A percentile compares a stretch with the other conserved stretches of the same genome.
Conservation (phyloP, 2,797 vertebrate species). For the Darevskia mixta region DNA sequence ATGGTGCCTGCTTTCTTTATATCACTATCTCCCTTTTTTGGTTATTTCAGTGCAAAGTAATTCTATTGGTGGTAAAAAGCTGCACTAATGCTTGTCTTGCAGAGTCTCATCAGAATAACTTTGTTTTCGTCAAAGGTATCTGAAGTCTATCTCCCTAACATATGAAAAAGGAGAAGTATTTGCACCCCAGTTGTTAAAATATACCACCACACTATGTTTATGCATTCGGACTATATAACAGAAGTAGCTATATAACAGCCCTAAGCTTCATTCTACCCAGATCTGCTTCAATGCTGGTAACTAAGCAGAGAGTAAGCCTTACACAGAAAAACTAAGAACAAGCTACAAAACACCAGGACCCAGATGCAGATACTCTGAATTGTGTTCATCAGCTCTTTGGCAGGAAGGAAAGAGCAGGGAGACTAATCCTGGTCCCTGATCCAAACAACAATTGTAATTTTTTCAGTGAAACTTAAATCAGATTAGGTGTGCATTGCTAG, state of each 20-base stretch:
- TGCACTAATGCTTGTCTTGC: slow-evolving; percentile 9
- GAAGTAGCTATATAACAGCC: background rate
- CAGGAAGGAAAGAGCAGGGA: background rate
- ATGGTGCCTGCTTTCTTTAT: slow-evolving; percentile 34
- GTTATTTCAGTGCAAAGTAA: slow-evolving; percentile 64
- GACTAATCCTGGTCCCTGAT: background rate
- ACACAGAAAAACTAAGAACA: slow-evolving; percentile 11
- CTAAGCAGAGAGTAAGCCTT: background rate
- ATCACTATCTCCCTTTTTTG: slow-evolving; percentile 67
- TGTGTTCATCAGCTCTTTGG: background rate
- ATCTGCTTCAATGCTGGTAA: background rate
- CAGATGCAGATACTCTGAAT: background rate
- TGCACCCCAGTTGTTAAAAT: slow-evolving; percentile 7
- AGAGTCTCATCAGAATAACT: slow-evolving; percentile 48
- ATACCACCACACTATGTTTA: background rate
- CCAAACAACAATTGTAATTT: background rate
- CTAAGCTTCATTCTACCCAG: background rate
- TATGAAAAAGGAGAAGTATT: slow-evolving; percentile 47
- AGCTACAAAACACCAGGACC: background rate
- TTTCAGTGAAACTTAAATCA: background rate
- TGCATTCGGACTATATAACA: background rate
- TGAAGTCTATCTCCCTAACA: slow-evolving; percentile 47
- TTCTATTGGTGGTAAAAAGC: slow-evolving; percentile 54
- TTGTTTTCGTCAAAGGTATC: slow-evolving; percentile 27
- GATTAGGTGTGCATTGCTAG: background rate